Base-by-base conservation (phyloP, 2,113 vertebrate genomes). In the Apus apus region DNA sequence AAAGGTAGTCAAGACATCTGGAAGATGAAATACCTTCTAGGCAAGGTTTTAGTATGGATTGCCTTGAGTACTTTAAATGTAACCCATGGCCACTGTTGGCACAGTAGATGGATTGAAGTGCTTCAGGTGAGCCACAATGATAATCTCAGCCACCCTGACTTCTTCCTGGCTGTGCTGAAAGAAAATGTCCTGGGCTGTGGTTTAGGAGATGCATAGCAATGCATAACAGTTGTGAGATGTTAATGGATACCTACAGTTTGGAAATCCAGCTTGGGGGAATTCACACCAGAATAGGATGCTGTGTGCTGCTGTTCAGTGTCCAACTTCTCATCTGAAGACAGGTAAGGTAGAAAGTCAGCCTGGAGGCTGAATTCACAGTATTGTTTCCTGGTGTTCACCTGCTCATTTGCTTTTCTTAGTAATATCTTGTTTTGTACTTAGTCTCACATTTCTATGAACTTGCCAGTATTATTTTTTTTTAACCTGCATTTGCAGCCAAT, bases 1-100 rank as follows among this genome's bases (percentile, higher is more conserved):
- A 65, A 0, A 2, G 50, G 17, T 17, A 15, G 2, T 62, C 16
- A 2, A 73, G 43, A 19, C 18, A 29, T 32, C 11, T 23, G 34
- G 12, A 86, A 45, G 34, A 89, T 2, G 4, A 57, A 67, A 15
- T 11, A 43, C 3, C 18, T 83, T 6, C 50, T 19, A n/a, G 15
- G 32, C 16, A 50, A 26, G 29, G 4, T 72, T 79, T 85, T 38
- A 30, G 7, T 11, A 29, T 9, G 45, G 29, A 9, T 21, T 13
- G 3, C 4, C 48, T 21, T 23, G 21, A 77, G 21, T 11, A 4
- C 27, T 26, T 8, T 7, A 38, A 72, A 6, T n/a, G 51, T 10
- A 46, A 54, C 29, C 13, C 16, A 20, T 1, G 43, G 46, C 3
- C 27, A 8, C 8, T 64, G 11, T 30, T 74, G 58, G 32, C 26